A percentile compares a stretch with the other conserved stretches of the same genome.
Conservation (phyloP, 2,113 vertebrate genomes). For the Procavia capensis region DNA sequence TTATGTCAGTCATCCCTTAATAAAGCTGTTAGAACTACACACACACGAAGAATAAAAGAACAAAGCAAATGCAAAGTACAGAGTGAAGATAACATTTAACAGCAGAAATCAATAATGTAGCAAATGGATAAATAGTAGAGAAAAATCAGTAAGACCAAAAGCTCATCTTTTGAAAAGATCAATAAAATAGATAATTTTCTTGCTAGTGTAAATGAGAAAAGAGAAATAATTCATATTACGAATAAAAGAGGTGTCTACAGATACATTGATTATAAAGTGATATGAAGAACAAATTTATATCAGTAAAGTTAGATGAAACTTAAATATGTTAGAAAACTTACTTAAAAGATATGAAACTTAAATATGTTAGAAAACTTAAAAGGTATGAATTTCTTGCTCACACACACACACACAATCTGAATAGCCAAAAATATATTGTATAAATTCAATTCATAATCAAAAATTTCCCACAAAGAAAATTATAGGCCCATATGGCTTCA, state of each 20-base stretch:
- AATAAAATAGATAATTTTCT: neutral
- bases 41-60: neutral
- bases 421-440: neutral
- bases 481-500: neutral
- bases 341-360: conserved; percentile 29
- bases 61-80: neutral
- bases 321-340: neutral
- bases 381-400: too few species aligned
- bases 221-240: neutral
- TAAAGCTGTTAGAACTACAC: too few species aligned
- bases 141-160: conserved; percentile 21
- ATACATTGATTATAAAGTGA: neutral
- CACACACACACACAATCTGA: neutral
- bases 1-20: neutral
- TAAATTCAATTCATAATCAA: neutral
- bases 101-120: neutral
- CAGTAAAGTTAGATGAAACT: neutral
- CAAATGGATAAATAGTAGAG: neutral
- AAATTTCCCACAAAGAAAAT: neutral
- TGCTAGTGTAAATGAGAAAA: neutral
- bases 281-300: conserved; percentile 2
- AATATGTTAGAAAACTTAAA: neutral
- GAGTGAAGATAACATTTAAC: neutral
- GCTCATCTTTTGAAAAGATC: neutral
- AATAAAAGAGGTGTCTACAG: neutral